A percentile compares a stretch with the other conserved stretches of the same genome.
Conservation (phyloP, 2,797 vertebrate genomes). For the Echeneis naucrates region DNA sequence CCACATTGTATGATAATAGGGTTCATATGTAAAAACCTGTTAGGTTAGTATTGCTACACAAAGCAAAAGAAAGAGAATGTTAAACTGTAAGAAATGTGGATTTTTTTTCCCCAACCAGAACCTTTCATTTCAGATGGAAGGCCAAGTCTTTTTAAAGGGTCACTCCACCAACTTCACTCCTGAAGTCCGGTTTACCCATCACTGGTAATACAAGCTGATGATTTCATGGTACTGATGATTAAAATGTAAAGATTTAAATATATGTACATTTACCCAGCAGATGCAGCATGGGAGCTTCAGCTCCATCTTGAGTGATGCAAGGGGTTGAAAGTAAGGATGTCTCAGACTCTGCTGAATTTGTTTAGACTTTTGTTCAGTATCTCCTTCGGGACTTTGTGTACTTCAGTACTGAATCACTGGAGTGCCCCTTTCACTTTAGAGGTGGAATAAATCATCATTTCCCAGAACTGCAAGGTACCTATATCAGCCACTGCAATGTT, state of each 20-base stretch:
- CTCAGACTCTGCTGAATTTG: not conserved
- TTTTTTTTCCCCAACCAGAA: slow-evolving; percentile 74
- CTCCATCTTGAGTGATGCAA: not conserved
- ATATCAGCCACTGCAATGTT: slow-evolving; percentile 43
- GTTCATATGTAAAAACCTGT: slow-evolving; percentile 42
- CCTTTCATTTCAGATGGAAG: slow-evolving; percentile 23
- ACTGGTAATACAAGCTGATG: too few relatives aligned
- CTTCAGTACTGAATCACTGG: slow-evolving; percentile 23
- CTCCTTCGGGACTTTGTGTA: slow-evolving; percentile 3
- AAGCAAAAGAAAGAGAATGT: slow-evolving; percentile 39
- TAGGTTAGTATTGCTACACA: slow-evolving; percentile 40
- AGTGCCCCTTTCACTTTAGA: slow-evolving; percentile 58
- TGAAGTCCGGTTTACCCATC: not conserved
- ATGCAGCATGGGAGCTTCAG: slow-evolving; percentile 28
- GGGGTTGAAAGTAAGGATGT: not conserved
- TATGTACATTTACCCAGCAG: not conserved
- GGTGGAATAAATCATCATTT: slow-evolving; percentile 39
- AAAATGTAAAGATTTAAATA: not conserved
- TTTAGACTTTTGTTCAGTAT: slow-evolving; percentile 6
- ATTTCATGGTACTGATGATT: not conserved
- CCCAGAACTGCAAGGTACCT: slow-evolving; percentile 57
- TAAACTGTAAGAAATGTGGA: slow-evolving; percentile 47
- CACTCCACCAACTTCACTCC: slow-evolving; percentile 23
- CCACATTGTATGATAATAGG: slow-evolving; percentile 19
- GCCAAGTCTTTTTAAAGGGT: slow-evolving; percentile 36